Evolutionary conservation across 2,113 vertebrate genomes (phyloP), one percentile per base, ranked within the genome.

Genomic region (Poicephalus meyeri): DNA sequence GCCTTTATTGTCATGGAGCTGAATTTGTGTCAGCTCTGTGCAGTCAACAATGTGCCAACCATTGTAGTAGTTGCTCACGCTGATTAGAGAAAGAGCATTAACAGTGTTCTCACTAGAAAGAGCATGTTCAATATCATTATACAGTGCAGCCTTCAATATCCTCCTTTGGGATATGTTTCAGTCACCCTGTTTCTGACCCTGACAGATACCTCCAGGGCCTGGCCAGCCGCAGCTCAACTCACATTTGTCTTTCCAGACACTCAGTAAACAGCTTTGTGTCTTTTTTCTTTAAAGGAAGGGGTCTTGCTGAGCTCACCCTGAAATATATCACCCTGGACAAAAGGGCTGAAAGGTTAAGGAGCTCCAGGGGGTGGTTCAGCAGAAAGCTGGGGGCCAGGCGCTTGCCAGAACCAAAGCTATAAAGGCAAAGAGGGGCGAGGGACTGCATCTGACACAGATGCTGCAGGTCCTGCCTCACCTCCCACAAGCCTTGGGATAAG

Each of bases 281-380:
- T 46, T 85, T 94, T 96, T 95, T 94, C 93, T 96, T 96, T 96
- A 86, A 95, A 88, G 86, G 90, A 95, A 90, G 92, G 82, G 94
- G 93, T 95, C 92, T 95, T 55, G 87, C 91, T 97, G 96, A 96
- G 96, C 95, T 97, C 96, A 97, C 93, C 88, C 96, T 97, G 95
- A 96, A 91, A 96, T 97, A 96, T 56, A 96, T 97, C 91, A 96
- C 80, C 80, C 86, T 17, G 60, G 85, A 97, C 95, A 97, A 96
- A 96, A 88, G 94, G 82, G 90, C 90, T 97, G 95, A 96, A 96
- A 97, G 93, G 94, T 95, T 97, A 94, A 80, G 72, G 93, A 96
- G 93, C 95, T 94, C 94, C 28, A 2, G 95, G 94, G 93, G 94
- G 93, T 78, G 16, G 72, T 37, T 89, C 79, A 73, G 79, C 53